These are phyloP conservation scores for silkworm (Bombyx mori) DNA, from an alignment of 1,140 invertebrate species.

Conservation along the genomic window ASM3026992v2 NC_085111.1:9838001-9838500, in stretches of 20 bases:
- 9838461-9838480: constrained; percentile 24
- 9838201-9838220: no score
- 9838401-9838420: constrained; percentile 56
- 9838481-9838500: constrained; percentile 69
- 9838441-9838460: constrained; percentile 28
- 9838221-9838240: constrained; percentile 33
- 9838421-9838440: constrained; percentile 67
- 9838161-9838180: no score
- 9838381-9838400: constrained; percentile 66
- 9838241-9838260: constrained; percentile 61
- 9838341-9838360: constrained; percentile 63
- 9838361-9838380: constrained; percentile 67
- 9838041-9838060: no score
- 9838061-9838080: background rate
- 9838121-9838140: no score
- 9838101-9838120: no score
- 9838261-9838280: constrained; percentile 66
- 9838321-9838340: constrained; percentile 66
- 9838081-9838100: constrained; percentile 34
- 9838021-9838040: no score
- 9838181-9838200: no score
- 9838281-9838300: constrained; percentile 68
- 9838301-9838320: constrained; percentile 56
- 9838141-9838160: no score
- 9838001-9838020: no score